A percentile compares a stretch with the other conserved stretches of the same genome.
Conservation (phyloP, 1,140 invertebrate species). For the Zaprionus kolodkinae region DNA sequence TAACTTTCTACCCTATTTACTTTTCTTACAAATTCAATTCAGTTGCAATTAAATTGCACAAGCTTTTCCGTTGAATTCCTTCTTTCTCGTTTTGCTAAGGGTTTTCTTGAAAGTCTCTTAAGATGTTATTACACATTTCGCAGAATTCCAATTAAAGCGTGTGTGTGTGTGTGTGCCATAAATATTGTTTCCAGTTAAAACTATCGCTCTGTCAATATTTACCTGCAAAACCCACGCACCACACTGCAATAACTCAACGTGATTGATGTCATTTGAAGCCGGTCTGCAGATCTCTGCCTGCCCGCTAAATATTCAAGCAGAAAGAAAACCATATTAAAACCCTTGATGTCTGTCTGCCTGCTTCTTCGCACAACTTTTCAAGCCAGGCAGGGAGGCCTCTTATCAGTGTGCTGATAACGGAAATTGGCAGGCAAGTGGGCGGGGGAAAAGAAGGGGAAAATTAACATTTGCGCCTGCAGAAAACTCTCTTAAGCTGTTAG, state of each 20-base stretch:
- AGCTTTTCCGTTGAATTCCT: background rate
- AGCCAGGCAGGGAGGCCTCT: conserved; percentile 9
- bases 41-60: background rate
- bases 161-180: background rate
- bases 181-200: background rate
- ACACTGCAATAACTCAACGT: conserved; percentile 27
- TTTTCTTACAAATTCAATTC: background rate
- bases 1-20: too few relatives aligned
- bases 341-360: background rate
- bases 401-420: conserved; percentile 48
- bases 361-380: conserved; percentile 10
- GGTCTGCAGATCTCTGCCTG: background rate
- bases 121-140: background rate
- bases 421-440: conserved; percentile 21
- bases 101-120: background rate
- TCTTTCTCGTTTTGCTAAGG: too few relatives aligned
- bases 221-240: background rate
- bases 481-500: background rate
- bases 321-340: conserved; percentile 26
- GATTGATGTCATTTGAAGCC: conserved; percentile 15
- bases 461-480: background rate
- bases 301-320: background rate
- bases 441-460: background rate
- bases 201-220: background rate
- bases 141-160: background rate